Base-by-base conservation (phyloP, 2,797 vertebrate genomes). In the Falco biarmicus region DNA sequence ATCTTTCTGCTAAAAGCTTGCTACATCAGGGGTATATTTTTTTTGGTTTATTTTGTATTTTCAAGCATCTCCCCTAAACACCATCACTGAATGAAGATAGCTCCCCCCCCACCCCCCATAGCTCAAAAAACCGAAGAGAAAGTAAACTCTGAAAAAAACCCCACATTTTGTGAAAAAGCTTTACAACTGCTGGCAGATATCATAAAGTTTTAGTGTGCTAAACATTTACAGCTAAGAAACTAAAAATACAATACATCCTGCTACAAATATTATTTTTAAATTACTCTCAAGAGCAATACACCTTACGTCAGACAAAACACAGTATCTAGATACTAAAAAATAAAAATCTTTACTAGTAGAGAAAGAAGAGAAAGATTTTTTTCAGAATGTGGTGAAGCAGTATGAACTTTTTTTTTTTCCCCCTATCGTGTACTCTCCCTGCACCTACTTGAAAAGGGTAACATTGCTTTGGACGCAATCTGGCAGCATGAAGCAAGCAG, bases 401-500 rank as follows among this genome's bases (percentile, higher is more conserved):
- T 39, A 78, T 9, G 17, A 91, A 79, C 56, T 90, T 71, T 2
- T 2, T n/a, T 39, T 66, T 57, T 83, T 59, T 50, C 45, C 34
- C 10, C 60, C 11, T 39, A 68, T 78, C 39, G 25, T 19, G 78
- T 86, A 71, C 69, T 89, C 90, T 45, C 65, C 84, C 4, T 94
- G 78, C 90, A 84, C 63, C 81, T 16, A 41, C 84, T 94, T 39
- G 1, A 60, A 85, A 96, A 86, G 95, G 93, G 92, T 86, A 96
- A 89, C 82, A 91, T 91, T 96, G 92, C 96, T 97, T 97, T 88
- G 95, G 96, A 95, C 93, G 45, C 93, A 96, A 96, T 91, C 95
- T 95, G 93, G 96, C 96, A 95, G 82, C 89, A 82, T 2, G 7
- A 94, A 95, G 89, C 87, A 96, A 89, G 96, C 96, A 97, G 93